A percentile compares a stretch with the other conserved stretches of the same genome.
Conservation (phyloP, 2,888 invertebrate species). For the Yponomeuta plumbellus region DNA sequence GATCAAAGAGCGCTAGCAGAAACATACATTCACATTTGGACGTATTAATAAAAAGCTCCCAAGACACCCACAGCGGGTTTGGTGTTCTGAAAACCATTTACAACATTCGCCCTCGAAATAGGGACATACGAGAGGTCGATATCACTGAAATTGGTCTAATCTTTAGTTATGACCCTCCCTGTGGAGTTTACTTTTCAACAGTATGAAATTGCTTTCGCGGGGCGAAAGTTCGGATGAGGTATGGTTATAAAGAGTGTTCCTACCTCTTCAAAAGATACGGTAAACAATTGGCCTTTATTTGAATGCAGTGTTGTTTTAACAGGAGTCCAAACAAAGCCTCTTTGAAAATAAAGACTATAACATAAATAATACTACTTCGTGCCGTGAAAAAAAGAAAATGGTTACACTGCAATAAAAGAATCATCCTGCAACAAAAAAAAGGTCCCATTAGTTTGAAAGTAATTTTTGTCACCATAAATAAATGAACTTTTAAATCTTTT, state of each 20-base stretch:
- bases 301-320: too few relatives aligned
- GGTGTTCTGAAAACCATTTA: slow-evolving; percentile 53
- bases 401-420: too few relatives aligned
- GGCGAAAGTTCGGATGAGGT: slow-evolving; percentile 25
- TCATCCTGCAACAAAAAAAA: too few relatives aligned
- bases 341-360: too few relatives aligned
- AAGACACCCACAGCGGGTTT: slow-evolving; percentile 32
- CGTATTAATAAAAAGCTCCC: slow-evolving; percentile 33
- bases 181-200: slow-evolving; percentile 42
- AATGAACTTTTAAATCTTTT: too few relatives aligned
- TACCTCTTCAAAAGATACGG: not conserved
- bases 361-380: too few relatives aligned
- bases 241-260: not conserved
- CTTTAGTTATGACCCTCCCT: slow-evolving; percentile 49
- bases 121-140: slow-evolving; percentile 45
- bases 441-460: too few relatives aligned
- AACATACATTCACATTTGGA: slow-evolving; percentile 30
- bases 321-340: too few relatives aligned
- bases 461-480: too few relatives aligned
- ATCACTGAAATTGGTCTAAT: slow-evolving; percentile 56
- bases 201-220: slow-evolving; percentile 24
- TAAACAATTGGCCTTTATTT: too few relatives aligned
- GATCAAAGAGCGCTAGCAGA: slow-evolving; percentile 18
- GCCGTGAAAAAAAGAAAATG: too few relatives aligned
- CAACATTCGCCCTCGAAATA: slow-evolving; percentile 44